phyloP scores from a whole-genome alignment of 2,797 vertebrate species.

The Tauraco hartlaubi region DNA sequence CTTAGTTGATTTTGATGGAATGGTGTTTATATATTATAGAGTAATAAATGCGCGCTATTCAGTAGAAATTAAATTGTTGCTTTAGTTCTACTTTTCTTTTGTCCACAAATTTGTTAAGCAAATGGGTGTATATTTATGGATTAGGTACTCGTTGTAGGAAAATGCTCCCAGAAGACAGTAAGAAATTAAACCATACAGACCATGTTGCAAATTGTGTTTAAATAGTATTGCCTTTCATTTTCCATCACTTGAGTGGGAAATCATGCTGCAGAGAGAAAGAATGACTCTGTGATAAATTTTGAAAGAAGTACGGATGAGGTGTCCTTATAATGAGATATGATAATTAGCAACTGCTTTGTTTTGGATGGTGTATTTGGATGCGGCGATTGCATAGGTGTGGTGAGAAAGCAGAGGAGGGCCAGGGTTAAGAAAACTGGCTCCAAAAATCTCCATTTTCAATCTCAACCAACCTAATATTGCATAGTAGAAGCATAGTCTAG shows the following conservation, averaged over 20 bases:
- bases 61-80: background rate
- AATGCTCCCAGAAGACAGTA: background rate
- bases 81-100: background rate
- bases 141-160: background rate
- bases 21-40: background rate
- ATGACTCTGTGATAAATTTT: constrained; percentile 19
- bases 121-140: constrained; percentile 28
- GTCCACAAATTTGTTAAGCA: background rate
- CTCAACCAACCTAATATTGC: background rate
- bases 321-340: background rate
- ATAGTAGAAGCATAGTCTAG: background rate
- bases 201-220: constrained; percentile 1
- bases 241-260: constrained; percentile 12
- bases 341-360: constrained; percentile 50
- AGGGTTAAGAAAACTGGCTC: background rate
- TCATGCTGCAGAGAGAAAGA: constrained; percentile 38
- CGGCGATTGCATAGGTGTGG: background rate
- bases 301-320: background rate
- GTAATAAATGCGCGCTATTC: background rate
- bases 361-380: constrained; percentile 6
- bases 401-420: background rate
- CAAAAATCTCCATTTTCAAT: background rate
- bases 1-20: background rate
- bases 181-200: background rate
- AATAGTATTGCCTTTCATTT: constrained; percentile 26